phyloP scores from a whole-genome alignment of 2,888 invertebrate species.

The Cataglyphis altisquamis region DNA sequence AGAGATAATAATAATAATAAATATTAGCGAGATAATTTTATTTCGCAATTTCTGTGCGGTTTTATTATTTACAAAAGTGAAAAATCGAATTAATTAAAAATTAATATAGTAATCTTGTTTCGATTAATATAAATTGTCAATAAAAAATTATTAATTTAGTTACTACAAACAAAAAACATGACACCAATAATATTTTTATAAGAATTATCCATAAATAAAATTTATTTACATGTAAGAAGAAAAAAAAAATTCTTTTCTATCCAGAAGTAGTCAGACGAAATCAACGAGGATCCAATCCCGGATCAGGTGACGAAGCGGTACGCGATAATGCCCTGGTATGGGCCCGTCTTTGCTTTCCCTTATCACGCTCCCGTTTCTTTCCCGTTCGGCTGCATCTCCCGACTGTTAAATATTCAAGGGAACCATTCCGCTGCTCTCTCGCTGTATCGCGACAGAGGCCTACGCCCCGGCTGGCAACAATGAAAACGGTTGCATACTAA shows the following conservation, averaged over 20 bases:
- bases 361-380: constrained; percentile 51
- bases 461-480: constrained; percentile 62
- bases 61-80: neutral
- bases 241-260: neutral
- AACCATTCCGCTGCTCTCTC: constrained; percentile 66
- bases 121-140: no score
- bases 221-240: neutral
- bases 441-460: constrained; percentile 63
- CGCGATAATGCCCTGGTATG: constrained; percentile 39
- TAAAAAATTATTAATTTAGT: neutral
- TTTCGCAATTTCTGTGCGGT: no score
- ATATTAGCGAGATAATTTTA: neutral
- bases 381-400: constrained; percentile 17
- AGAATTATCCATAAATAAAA: neutral
- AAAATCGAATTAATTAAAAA: neutral
- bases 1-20: neutral
- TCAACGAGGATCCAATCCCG: constrained; percentile 34
- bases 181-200: neutral
- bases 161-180: neutral
- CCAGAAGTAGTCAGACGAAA: constrained; percentile 34
- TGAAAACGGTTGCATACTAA: constrained; percentile 77
- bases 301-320: constrained; percentile 45
- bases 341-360: constrained; percentile 20
- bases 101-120: neutral
- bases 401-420: constrained; percentile 68